Conservation (phyloP, 2,797 vertebrate species). For the Amniataba percoides region DNA sequence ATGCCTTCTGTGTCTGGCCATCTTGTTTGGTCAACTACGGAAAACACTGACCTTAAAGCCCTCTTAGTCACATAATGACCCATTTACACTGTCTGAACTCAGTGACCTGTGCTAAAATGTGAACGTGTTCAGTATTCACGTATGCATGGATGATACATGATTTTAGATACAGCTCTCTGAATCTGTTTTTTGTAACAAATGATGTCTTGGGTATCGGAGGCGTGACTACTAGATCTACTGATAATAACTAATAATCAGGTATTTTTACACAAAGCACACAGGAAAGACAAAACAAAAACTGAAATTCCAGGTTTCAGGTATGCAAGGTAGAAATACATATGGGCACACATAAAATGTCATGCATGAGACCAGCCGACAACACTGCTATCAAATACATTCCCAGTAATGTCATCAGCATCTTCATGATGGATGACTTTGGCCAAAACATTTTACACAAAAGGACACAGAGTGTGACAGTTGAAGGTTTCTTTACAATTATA, state of each 20-base stretch:
- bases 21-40: conserved; percentile 20
- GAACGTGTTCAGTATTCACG: not conserved
- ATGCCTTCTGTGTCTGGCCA: conserved; percentile 19
- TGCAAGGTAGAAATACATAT: not conserved
- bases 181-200: too few relatives aligned
- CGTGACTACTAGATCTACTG: not conserved
- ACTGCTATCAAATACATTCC: not conserved
- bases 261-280: not conserved
- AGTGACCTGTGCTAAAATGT: conserved; percentile 25
- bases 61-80: conserved; percentile 23
- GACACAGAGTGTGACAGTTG: not conserved
- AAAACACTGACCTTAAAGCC: conserved; percentile 21
- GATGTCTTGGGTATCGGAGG: not conserved
- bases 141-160: not conserved
- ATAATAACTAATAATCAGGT: too few relatives aligned
- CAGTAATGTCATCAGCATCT: not conserved
- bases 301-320: not conserved
- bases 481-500: not conserved
- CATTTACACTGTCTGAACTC: conserved; percentile 37
- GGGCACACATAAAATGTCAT: not conserved
- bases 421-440: not conserved
- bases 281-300: not conserved
- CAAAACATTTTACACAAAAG: not conserved
- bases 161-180: conserved; percentile 19
- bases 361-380: not conserved